Conservation (phyloP, 2,113 vertebrate species). For the Salvator merianae region DNA sequence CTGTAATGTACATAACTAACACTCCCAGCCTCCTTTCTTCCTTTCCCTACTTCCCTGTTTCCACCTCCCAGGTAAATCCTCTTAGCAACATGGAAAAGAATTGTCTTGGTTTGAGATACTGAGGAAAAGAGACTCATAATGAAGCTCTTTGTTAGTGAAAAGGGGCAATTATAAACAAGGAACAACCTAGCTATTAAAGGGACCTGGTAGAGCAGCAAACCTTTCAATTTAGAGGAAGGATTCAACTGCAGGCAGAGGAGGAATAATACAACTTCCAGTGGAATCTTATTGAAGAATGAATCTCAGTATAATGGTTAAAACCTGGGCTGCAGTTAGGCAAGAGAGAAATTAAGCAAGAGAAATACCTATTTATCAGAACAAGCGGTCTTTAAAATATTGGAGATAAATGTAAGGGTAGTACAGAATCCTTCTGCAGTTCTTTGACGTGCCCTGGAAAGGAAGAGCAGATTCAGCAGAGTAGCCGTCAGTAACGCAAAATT, state of each 20-base stretch:
- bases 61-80: slow-evolving; percentile 20
- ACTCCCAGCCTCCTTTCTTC: slow-evolving; percentile 34
- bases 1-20: slow-evolving; percentile 65
- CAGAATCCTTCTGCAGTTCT: neutral
- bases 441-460: neutral
- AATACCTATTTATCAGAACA: neutral
- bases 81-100: slow-evolving; percentile 45
- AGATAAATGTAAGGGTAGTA: neutral
- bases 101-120: slow-evolving; percentile 68
- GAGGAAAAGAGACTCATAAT: slow-evolving; percentile 67
- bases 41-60: neutral
- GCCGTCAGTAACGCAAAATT: neutral
- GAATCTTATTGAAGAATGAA: neutral
- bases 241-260: slow-evolving; percentile 30
- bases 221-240: slow-evolving; percentile 47
- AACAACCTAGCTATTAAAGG: slow-evolving; percentile 61
- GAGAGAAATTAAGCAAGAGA: neutral
- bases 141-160: slow-evolving; percentile 65
- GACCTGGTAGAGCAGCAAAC: slow-evolving; percentile 63
- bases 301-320: neutral
- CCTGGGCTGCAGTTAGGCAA: neutral
- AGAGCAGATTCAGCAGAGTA: neutral
- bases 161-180: slow-evolving; percentile 64
- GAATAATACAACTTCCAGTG: slow-evolving; percentile 12
- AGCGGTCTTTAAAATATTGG: neutral